Base-by-base conservation (phyloP, 2,888 invertebrate genomes). In the Eupithecia insigniata region DNA sequence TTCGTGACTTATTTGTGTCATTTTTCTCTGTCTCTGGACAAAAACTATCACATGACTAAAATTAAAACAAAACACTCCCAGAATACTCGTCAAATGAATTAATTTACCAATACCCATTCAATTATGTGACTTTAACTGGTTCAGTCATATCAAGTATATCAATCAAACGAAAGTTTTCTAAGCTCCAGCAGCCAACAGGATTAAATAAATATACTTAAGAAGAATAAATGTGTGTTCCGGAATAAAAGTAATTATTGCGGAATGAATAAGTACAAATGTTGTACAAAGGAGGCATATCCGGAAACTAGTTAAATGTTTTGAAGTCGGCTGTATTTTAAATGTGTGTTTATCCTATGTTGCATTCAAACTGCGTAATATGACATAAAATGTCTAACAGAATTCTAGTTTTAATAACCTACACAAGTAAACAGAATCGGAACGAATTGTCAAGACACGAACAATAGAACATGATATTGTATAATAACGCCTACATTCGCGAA, bases 361-460 rank as follows among this genome's bases (percentile, higher is more conserved):
- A 64, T 39, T 64, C 22, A 39, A 64, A 64, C 36, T 34, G 34
- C 64, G 36, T 64, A 26, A 64, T 26, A 64, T 64, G 64, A 77
- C 72, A 74, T 73, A 74, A 72, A 74, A 69, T 69, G 71, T 72
- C 75, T 62, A 67, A 68, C 72, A 69, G 26, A 70, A 71, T 76
- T 73, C 72, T 75, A 70, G 72, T 79, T 79, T 80, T 75, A 76
- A 73, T 70, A 64, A 64, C 36, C 64, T 39, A 73, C 73, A 75
- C 74, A 74, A 73, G 75, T 70, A 73, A 78, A 78, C 79, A 80
- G 70, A 72, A 75, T 79, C 78, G 79, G 81, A 83, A 83, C 81
- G 82, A 83, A 87, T 86, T 84, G 85, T 85, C 83, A 80, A 75
- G 78, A 82, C 84, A 85, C 86, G 86, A 85, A 87, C 85, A 87